Evolutionary conservation across 2,888 invertebrate genomes (phyloP), one percentile per base, ranked within the genome.

Genomic region (Macrophya annulata): DNA sequence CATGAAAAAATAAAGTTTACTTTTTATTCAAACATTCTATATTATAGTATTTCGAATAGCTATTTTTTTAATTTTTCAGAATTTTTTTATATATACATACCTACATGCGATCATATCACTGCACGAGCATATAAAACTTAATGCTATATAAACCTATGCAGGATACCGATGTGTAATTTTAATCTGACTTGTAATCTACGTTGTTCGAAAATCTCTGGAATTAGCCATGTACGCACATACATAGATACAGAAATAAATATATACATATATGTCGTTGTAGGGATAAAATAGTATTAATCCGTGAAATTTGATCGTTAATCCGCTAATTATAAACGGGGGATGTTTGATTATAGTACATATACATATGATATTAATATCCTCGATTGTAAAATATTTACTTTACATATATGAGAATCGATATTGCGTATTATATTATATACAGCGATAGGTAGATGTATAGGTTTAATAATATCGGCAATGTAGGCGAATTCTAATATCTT

Each of bases 291-390:
- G 25, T 17, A n/a, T 6, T 71, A 71, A 71, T 15, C 71, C 71
- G 25, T 40, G 71, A 21, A 71, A 71, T 71, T 71, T 4, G 71
- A 71, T 71, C 40, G 71, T 40, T 71, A 71, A 71, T 37, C 71
- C 25, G 25, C 40, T 37, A 9, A 71, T 71, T 71, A 71, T 40
- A 17, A 71, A 21, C 37, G n/a, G 6, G 4, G 62, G 25, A 25
- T 40, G 40, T 71, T 71, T 71, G 71, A 71, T 10, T 25, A 62
- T 62, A 62, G 48, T 48, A 48, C 48, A 48, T 48, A 48, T 1
- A 12, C 12, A 62, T 12, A 21, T 4, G 21, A 62, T 25, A 25
- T 25, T 51, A 51, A n/a, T 51, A 51, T 51, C 6, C 51, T 17
- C 31, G 31, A 3, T n/a, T 6, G 51, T 17, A 51, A 51, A 51